Evolutionary conservation across 2,888 invertebrate genomes (phyloP).

Genomic region (Noctua fimbriata): DNA sequence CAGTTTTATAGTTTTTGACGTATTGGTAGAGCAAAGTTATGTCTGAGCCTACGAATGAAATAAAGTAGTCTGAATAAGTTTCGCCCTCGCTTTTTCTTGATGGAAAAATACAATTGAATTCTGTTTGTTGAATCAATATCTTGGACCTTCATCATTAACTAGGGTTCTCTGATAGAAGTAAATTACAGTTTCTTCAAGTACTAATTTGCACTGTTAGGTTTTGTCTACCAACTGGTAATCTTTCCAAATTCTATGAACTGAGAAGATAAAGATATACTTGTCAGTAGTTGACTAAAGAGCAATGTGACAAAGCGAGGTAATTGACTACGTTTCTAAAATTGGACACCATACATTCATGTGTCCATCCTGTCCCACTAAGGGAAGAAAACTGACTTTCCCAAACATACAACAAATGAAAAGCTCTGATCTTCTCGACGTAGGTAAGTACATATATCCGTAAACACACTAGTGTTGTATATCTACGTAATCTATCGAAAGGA

Average conservation of each 20-base stretch:
- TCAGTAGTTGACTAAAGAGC: too few species aligned
- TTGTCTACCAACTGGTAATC: not conserved
- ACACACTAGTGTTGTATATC: conserved; percentile 11
- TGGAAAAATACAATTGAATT: not conserved
- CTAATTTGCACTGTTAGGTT: not conserved
- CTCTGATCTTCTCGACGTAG: conserved; percentile 24
- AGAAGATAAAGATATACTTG: not conserved
- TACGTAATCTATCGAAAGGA: conserved; percentile 39
- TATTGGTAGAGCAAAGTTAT: not conserved
- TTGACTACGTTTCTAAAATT: not conserved
- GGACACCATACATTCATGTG: conserved; percentile 5
- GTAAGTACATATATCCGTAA: conserved; percentile 5
- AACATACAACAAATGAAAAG: conserved; percentile 11
- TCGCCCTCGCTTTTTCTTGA: not conserved
- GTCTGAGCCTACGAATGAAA: not conserved
- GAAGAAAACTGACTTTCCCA: not conserved
- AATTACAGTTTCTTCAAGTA: not conserved
- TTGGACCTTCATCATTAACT: not conserved
- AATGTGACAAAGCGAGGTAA: too few species aligned
- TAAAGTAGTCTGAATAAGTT: not conserved
- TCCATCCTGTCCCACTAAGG: not conserved
- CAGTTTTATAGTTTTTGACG: conserved; percentile 8
- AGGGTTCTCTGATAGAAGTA: not conserved
- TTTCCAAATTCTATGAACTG: not conserved
- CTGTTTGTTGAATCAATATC: conserved; percentile 3